phyloP scores from a whole-genome alignment of 1,140 invertebrate species.

The Xylocopa sonorina region DNA sequence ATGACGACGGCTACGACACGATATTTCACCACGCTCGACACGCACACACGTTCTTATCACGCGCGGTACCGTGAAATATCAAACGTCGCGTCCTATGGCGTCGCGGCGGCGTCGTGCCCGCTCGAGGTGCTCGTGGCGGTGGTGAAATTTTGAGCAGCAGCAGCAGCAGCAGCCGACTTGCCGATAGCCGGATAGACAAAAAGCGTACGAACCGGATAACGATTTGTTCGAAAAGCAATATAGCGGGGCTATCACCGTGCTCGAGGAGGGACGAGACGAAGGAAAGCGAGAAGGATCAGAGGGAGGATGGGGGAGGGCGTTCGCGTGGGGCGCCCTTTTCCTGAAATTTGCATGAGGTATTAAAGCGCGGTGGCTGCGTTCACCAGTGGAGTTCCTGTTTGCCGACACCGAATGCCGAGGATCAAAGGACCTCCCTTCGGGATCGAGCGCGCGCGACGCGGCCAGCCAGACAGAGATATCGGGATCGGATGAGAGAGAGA shows the following conservation, averaged over 20 bases:
- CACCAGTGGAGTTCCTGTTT: conserved; percentile 78
- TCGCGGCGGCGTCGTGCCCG: too few relatives aligned
- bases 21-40: too few relatives aligned
- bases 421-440: conserved; percentile 78
- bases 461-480: conserved; percentile 8
- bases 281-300: conserved; percentile 50
- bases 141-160: too few relatives aligned
- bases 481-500: conserved; percentile 34
- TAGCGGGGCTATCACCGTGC: conserved; percentile 72
- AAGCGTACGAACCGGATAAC: conserved; percentile 76
- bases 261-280: conserved; percentile 68
- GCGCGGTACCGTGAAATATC: too few relatives aligned
- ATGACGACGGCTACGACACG: too few relatives aligned
- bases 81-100: too few relatives aligned
- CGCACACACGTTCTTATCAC: too few relatives aligned
- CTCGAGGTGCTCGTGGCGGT: too few relatives aligned
- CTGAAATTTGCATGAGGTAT: conserved; percentile 82
- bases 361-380: conserved; percentile 80
- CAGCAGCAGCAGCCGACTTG: too few relatives aligned
- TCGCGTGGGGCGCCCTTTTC: conserved; percentile 73
- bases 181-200: background rate
- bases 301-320: conserved; percentile 58
- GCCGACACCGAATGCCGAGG: conserved; percentile 79
- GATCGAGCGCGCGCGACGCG: conserved; percentile 10
- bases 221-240: conserved; percentile 82